phyloP scores from a whole-genome alignment of 2,113 vertebrate species.

The Austrofundulus limnaeus region DNA sequence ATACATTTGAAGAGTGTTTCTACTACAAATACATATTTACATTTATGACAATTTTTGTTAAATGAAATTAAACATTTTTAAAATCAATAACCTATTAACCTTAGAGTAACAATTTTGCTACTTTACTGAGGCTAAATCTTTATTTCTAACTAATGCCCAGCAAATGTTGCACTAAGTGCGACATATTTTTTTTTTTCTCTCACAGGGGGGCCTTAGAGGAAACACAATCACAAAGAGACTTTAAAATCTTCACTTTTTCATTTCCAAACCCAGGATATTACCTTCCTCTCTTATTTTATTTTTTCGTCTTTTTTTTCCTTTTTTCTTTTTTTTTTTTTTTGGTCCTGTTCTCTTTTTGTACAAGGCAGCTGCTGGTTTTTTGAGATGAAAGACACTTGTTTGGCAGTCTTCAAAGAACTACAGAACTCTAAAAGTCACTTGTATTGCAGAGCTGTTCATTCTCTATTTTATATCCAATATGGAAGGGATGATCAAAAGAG shows the following conservation, averaged over 20 bases:
- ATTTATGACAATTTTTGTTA: not conserved
- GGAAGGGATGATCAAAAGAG: conserved; percentile 74
- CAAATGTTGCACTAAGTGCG: conserved; percentile 45
- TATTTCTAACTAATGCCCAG: conserved; percentile 40
- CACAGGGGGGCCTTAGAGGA: conserved; percentile 41
- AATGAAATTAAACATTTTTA: conserved; percentile 37
- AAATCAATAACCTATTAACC: conserved; percentile 44
- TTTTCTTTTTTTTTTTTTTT: conserved; percentile 44
- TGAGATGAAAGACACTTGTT: conserved; percentile 80
- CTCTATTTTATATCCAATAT: conserved; percentile 66
- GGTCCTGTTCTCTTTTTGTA: conserved; percentile 58
- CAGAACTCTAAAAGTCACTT: conserved; percentile 74
- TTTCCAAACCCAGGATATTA: conserved; percentile 50
- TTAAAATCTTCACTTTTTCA: conserved; percentile 51
- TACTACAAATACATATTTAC: no score
- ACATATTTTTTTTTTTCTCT: conserved; percentile 62
- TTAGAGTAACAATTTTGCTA: conserved; percentile 15
- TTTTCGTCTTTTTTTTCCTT: conserved; percentile 46
- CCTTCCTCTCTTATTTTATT: conserved; percentile 48
- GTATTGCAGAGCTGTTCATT: conserved; percentile 63
- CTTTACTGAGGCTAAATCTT: conserved; percentile 7
- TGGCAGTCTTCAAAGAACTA: conserved; percentile 78
- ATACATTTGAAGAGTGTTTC: no score
- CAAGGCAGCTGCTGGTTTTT: conserved; percentile 63
- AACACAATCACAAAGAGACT: conserved; percentile 52